Conservation (phyloP, 2,113 vertebrate species). For the Pao palembangensis region DNA sequence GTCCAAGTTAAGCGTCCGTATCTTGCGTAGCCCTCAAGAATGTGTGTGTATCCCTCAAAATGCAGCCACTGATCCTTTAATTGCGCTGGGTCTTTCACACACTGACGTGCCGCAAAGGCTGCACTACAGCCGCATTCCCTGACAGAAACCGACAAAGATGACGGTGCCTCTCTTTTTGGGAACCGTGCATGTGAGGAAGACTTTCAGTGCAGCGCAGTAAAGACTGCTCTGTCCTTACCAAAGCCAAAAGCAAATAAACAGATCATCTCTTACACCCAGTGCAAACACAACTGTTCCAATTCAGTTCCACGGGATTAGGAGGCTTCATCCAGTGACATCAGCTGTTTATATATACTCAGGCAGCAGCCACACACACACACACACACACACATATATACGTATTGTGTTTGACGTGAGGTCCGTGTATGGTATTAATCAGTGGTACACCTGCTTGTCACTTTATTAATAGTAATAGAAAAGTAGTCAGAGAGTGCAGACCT, state of each 20-base stretch:
- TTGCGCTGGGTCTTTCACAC: not conserved
- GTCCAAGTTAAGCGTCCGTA: no score
- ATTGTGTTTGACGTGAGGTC: constrained; percentile 17
- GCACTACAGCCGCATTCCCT: not conserved
- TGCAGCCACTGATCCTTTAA: constrained; percentile 3
- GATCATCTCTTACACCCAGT: constrained; percentile 35
- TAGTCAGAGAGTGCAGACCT: no score
- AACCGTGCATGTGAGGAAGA: constrained; percentile 1
- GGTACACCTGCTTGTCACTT: constrained; percentile 2
- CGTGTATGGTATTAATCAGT: not conserved
- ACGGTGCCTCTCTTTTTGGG: not conserved
- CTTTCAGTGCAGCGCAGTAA: constrained; percentile 10
- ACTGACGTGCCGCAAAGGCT: not conserved
- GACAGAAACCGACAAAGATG: not conserved
- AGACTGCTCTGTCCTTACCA: constrained; percentile 18
- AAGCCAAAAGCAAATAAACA: constrained; percentile 16
- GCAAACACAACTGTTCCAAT: constrained; percentile 38
- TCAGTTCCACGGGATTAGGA: constrained; percentile 40
- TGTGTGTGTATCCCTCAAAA: constrained; percentile 15
- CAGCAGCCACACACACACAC: not conserved
- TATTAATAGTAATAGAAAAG: no score
- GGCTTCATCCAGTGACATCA: constrained; percentile 19
- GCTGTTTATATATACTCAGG: constrained; percentile 9
- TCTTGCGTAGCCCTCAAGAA: constrained; percentile 3
- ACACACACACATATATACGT: not conserved